These are phyloP conservation scores for Noctua janthe DNA, from an alignment of 2,888 invertebrate genomes.

Conservation along the genomic window DNA sequence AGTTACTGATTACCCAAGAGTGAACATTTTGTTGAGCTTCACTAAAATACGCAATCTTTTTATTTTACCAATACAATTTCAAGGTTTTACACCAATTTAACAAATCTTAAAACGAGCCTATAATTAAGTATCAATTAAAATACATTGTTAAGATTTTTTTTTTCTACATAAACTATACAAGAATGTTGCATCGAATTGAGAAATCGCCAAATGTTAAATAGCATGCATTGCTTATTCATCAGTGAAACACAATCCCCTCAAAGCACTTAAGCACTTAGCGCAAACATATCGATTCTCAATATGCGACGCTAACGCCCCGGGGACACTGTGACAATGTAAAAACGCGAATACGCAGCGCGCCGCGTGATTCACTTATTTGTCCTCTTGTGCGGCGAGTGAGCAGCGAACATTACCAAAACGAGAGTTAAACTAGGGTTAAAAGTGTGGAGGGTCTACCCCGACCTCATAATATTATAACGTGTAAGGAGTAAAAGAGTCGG, in stretches of 20 bases:
- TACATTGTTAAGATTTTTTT: background rate
- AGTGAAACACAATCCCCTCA: slow-evolving; percentile 85
- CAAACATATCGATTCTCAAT: slow-evolving; percentile 89
- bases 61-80: background rate
- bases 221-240: slow-evolving; percentile 86
- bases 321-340: slow-evolving; percentile 87
- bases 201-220: slow-evolving; percentile 69
- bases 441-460: slow-evolving; percentile 76
- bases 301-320: slow-evolving; percentile 82
- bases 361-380: slow-evolving; percentile 85
- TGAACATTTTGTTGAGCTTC: background rate
- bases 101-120: background rate
- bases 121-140: background rate
- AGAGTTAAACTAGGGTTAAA: slow-evolving; percentile 86
- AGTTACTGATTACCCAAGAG: slow-evolving; percentile 20
- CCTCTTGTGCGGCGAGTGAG: slow-evolving; percentile 78
- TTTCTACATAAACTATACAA: slow-evolving; percentile 2
- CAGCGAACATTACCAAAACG: slow-evolving; percentile 74
- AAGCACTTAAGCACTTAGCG: slow-evolving; percentile 90
- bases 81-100: background rate
- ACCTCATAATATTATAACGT: slow-evolving; percentile 89
- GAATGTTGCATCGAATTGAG: slow-evolving; percentile 45
- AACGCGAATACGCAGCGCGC: slow-evolving; percentile 83
- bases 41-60: background rate
- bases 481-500: slow-evolving; percentile 89